Evolutionary conservation across 2,888 invertebrate genomes (phyloP), one percentile per base, ranked within the genome.

Genomic region (Calameuta idolon): DNA sequence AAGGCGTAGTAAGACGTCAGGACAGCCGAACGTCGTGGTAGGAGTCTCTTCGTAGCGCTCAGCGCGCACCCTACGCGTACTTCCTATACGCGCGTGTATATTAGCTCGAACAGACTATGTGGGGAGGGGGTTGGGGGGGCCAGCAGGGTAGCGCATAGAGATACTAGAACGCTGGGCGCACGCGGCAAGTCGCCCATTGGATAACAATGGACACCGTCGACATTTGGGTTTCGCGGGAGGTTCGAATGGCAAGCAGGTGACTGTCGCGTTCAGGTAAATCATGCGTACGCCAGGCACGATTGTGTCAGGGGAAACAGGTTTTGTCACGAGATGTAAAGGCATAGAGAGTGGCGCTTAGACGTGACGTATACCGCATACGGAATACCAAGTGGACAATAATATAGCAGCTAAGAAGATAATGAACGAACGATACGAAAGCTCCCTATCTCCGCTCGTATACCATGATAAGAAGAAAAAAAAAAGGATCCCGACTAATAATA

Each of bases 241-340:
- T 55, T 9, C 55, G 55, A 55, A 55, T 23, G 55, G 55, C 23
- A 55, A 33, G 71, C 85, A 84, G 86, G 82, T 85, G 86, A 83
- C 80, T 85, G 31, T 83, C 86, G 84, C 85, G 81, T 80, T 85
- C 83, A 82, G 84, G 83, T 84, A 83, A 87, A 87, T 86, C 85
- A 84, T 82, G 83, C 81, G 85, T 77, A 77, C 81, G 80, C 78
- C 40, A 37, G 34, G 73, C 69, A 34, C 69, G 74, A 74, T 68
- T 68, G 68, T 69, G 31, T 69, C n/a, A 31, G 31, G 69, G 74
- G n/a, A 73, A 77, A 77, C 55, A 55, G 40, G 76, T 76, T 79
- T 79, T 75, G 75, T 68, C 76, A 76, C 55, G 76, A 69, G 76
- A 37, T 55, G 23, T 55, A 55, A 55, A 55, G 23, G 9, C 55